Base-by-base conservation (phyloP, 2,797 vertebrate species). In the Argya squamiceps region DNA sequence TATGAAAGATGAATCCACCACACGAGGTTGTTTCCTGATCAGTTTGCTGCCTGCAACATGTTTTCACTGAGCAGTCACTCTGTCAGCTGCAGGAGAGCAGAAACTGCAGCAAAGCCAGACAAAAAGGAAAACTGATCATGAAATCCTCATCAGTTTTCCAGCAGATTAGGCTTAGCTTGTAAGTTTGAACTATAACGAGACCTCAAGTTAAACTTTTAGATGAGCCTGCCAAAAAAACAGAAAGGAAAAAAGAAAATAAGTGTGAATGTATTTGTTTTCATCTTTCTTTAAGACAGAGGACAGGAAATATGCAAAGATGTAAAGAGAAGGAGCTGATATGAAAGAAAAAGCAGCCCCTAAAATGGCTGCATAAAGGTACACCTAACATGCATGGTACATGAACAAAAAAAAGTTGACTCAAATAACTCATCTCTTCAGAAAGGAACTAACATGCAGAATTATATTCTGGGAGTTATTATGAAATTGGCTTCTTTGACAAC, bases 251-350 rank as follows among this genome's bases (percentile, higher is more conserved):
- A 39, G 43, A 70, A 80, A 84, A 0, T 29, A 82, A 94, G 58
- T 0, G 10, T 43, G 32, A 89, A 70, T 10, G 46, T 56, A 78
- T 53, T 62, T 93, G 60, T 79, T 94, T 93, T 93, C 70, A 86
- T 92, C 76, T 83, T 87, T 81, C 81, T 79, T 93, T 64, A 84
- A 80, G 67, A 64, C 0, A 82, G 49, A 84, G 94, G 80, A 89
- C 91, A 96, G 92, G 93, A 96, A 96, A 93, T 17, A 88, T 10
- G 44, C 58, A 91, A 46, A 46, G 79, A 92, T 75, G 56, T 53
- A 92, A 79, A 93, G 50, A 93, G 55, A 67, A 67, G 29, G 27
- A 92, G 67, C 9, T 41, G 27, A 63, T 26, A 78, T 1, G 73
- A 90, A 76, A 89, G 58, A 83, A 95, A 94, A 92, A 77, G 60